Conservation (phyloP, 2,888 invertebrate genomes). For the Morpho helenor region DNA sequence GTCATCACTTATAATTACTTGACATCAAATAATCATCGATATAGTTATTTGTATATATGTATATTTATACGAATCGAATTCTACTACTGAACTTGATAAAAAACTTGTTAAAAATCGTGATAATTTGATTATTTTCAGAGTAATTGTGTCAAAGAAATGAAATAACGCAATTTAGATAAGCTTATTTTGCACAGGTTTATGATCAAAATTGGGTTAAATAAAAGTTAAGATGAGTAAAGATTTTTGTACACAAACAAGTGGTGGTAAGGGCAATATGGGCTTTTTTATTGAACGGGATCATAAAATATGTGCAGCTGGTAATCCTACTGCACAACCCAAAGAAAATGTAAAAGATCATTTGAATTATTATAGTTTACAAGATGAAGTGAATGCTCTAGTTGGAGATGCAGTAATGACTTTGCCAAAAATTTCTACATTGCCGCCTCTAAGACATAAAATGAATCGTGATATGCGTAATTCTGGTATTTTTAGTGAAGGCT, state of each 20-base stretch:
- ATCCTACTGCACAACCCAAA: constrained; percentile 49
- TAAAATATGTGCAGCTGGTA: constrained; percentile 58
- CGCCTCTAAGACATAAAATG: constrained; percentile 45
- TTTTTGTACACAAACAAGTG: constrained; percentile 21
- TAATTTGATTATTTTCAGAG: no score
- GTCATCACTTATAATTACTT: no score
- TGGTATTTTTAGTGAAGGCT: constrained; percentile 41
- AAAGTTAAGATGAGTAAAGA: constrained; percentile 8
- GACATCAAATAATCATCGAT: no score
- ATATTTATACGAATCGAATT: no score
- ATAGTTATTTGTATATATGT: no score
- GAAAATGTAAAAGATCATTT: constrained; percentile 41
- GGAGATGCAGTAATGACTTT: constrained; percentile 48
- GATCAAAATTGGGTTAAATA: background rate
- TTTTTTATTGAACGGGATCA: constrained; percentile 55
- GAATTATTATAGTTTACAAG: constrained; percentile 54
- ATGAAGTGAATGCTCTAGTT: constrained; percentile 55
- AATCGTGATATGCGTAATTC: constrained; percentile 46
- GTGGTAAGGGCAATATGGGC: constrained; percentile 61
- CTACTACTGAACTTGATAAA: no score
- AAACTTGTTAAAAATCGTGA: no score
- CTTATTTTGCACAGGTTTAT: no score
- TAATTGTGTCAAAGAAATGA: no score
- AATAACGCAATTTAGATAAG: no score
- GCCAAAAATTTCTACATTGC: constrained; percentile 30